Percentiles rank a stretch among this genome's conserved stretches.
These are phyloP conservation scores for Sitta carolinensis DNA, from an alignment of 2,797 vertebrate species.

Conservation along the genomic window DNA sequence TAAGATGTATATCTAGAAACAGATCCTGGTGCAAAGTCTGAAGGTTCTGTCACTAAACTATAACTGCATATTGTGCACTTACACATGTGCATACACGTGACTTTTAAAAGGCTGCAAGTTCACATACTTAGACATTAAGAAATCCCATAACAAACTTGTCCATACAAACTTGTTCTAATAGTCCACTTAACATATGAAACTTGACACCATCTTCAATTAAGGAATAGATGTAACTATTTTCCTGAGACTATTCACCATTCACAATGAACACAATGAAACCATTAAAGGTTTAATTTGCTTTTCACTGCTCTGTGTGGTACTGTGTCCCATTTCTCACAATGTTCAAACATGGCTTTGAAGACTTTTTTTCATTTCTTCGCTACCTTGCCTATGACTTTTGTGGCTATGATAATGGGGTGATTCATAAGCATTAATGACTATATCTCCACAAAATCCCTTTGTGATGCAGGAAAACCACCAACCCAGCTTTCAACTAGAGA, in stretches of 20 bases:
- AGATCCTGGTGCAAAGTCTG: not conserved
- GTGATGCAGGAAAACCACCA: not conserved
- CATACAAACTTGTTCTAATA: not conserved
- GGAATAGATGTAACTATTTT: not conserved
- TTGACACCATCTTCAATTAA: not conserved
- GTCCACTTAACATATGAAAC: not conserved
- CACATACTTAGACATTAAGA: not conserved
- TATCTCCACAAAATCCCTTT: not conserved
- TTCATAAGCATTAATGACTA: not conserved
- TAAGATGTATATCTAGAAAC: not conserved
- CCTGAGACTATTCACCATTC: not conserved
- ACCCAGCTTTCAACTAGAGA: not conserved
- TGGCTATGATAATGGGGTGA: not conserved
- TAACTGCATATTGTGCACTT: not conserved
- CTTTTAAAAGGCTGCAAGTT: not conserved
- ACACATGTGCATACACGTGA: fast-evolving
- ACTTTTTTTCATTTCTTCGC: not conserved
- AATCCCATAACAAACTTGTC: not conserved
- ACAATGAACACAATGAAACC: not conserved
- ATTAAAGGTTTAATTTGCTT: not conserved
- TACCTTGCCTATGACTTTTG: not conserved
- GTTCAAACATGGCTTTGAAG: slow-evolving; percentile 18
- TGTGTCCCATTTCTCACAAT: not conserved
- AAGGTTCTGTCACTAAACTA: not conserved
- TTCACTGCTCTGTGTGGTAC: not conserved